Conservation (phyloP, 2,888 invertebrate genomes). For the Leptopilina myrica region DNA sequence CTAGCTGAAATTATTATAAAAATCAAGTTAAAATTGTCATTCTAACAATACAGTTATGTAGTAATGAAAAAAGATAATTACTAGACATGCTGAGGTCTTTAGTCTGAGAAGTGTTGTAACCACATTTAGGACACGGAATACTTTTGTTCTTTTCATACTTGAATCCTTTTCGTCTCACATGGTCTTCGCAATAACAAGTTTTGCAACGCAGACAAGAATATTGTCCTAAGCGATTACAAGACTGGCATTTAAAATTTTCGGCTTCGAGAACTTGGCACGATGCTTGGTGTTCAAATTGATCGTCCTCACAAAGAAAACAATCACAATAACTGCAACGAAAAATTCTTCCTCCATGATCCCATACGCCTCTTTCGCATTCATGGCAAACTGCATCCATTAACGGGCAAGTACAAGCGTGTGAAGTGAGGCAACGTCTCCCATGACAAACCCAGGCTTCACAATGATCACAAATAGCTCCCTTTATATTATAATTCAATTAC, state of each 20-base stretch:
- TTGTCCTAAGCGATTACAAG: constrained; percentile 95
- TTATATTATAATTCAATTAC: constrained; percentile 42
- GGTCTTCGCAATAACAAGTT: constrained; percentile 97
- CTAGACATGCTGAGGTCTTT: constrained; percentile 97
- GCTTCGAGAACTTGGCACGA: constrained; percentile 96
- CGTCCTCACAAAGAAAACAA: constrained; percentile 94
- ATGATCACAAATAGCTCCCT: constrained; percentile 98
- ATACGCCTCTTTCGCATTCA: constrained; percentile 95
- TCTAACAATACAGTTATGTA: too few species aligned
- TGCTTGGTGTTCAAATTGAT: constrained; percentile 98
- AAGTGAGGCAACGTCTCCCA: constrained; percentile 91
- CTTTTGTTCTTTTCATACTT: constrained; percentile 90
- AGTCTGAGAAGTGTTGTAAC: constrained; percentile 94
- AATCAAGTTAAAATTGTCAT: constrained; percentile 26
- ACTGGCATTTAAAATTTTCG: constrained; percentile 97
- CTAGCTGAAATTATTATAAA: constrained; percentile 80
- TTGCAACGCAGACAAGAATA: constrained; percentile 97
- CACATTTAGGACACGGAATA: constrained; percentile 96
- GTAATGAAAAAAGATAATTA: constrained; percentile 75
- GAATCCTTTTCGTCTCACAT: constrained; percentile 93
- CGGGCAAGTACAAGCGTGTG: constrained; percentile 95
- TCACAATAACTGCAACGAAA: constrained; percentile 95
- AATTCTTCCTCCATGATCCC: constrained; percentile 96
- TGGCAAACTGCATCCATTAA: constrained; percentile 91
- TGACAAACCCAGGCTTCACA: constrained; percentile 99